Evolutionary conservation across 2,888 invertebrate genomes (phyloP), one percentile per base, ranked within the genome.

Genomic region (Watsonalla cultraria): DNA sequence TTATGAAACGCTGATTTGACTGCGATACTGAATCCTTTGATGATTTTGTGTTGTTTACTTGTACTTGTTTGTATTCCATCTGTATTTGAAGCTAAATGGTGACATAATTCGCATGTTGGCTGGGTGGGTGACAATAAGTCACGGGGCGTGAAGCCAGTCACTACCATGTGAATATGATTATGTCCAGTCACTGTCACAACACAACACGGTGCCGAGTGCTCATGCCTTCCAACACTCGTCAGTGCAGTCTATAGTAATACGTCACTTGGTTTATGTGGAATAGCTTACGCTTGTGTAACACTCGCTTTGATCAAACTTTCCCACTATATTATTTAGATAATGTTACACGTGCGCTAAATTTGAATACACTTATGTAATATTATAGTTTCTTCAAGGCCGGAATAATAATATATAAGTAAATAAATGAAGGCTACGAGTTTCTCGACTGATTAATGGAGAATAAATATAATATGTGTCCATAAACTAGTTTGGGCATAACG

Each of bases 141-240:
- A 51, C 50, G 54, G 62, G 67, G 66, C 66, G 69, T 60, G 62
- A 64, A 58, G 34, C 54, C 11, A 42, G 66, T 67, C 69, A 53
- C 53, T 54, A 57, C 59, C 69, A 66, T 52, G 58, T 60, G 57
- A 55, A 60, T 59, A 62, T 66, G 53, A 62, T 61, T 62, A 59
- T 64, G 53, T 37, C 52, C 54, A 45, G 58, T 51, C 59, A 57
- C 52, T 57, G 42, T 55, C 37, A 37, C 8, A 37, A 9, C 6
- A 37, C 37, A 37, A 8, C 24, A 24, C 24, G 24, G 24, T 24
- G 24, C 24, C 4, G 24, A 24, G 24, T 24, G 24, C 24, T 24
- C 24, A 24, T 24, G 24, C 24, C 24, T 24, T 24, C 24, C 24
- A 42, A 42, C 42, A 8, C 11, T 2, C 11, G 11, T 5, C 42